A percentile compares a stretch with the other conserved stretches of the same genome.
phyloP scores from a whole-genome alignment of 1,140 invertebrate genomes.

The Eufriesea mexicana region DNA sequence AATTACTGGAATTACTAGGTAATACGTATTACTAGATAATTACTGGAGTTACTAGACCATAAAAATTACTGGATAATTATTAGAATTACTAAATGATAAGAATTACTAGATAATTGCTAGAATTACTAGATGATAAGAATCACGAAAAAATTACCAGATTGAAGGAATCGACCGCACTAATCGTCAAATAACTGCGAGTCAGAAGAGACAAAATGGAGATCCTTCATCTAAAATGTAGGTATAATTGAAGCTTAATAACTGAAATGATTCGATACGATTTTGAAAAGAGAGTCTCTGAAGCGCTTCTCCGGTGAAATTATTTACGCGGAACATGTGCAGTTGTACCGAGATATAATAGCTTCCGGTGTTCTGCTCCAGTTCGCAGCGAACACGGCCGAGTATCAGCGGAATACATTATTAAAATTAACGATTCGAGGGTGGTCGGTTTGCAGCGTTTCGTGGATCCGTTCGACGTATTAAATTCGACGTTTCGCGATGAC shows the following conservation, averaged over 20 bases:
- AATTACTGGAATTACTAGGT: too few relatives aligned
- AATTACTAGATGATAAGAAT: too few relatives aligned
- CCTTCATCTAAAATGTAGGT: neutral
- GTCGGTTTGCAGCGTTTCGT: neutral
- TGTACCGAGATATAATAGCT: slow-evolving; percentile 10
- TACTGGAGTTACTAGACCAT: too few relatives aligned
- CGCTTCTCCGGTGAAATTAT: neutral
- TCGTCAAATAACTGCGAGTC: too few relatives aligned
- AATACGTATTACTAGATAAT: too few relatives aligned
- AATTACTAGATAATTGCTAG: too few relatives aligned
- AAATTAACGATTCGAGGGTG: slow-evolving; percentile 40
- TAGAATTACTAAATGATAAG: too few relatives aligned
- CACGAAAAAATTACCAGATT: too few relatives aligned
- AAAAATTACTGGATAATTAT: too few relatives aligned
- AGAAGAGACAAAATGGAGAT: neutral
- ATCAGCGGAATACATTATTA: slow-evolving; percentile 32
- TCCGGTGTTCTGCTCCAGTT: slow-evolving; percentile 43
- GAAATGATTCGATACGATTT: neutral
- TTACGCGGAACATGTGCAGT: slow-evolving; percentile 5
- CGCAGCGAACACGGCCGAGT: neutral
- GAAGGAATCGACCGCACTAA: too few relatives aligned
- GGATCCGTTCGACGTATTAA: neutral
- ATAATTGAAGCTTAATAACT: neutral
- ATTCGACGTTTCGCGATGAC: neutral
- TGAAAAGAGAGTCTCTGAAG: neutral